Conservation (phyloP, 2,888 invertebrate species). For the Scrobipalpa costella region DNA sequence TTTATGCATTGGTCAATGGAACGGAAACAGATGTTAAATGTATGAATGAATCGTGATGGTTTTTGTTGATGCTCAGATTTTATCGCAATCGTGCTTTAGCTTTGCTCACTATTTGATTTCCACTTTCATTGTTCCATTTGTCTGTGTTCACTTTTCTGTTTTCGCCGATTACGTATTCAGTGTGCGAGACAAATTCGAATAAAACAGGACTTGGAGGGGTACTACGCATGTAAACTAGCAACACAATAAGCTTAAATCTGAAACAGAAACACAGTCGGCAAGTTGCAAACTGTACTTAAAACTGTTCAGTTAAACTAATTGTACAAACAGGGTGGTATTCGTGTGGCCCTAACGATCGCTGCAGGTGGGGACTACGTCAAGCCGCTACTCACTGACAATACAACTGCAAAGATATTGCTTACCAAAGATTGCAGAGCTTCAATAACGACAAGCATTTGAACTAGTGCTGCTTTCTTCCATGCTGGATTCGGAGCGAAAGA, state of each 20-base stretch:
- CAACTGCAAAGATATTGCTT: not conserved
- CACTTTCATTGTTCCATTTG: not conserved
- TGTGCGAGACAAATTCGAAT: not conserved
- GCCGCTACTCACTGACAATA: not conserved
- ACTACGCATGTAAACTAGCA: slow-evolving; percentile 28
- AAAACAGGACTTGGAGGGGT: not conserved
- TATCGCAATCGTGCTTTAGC: slow-evolving; percentile 31
- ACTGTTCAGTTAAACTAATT: slow-evolving; percentile 66
- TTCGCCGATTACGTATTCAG: not conserved
- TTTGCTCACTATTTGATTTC: slow-evolving; percentile 6
- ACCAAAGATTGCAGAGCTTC: not conserved
- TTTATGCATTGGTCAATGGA: slow-evolving; percentile 60
- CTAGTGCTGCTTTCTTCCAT: no score
- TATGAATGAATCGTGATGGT: slow-evolving; percentile 53
- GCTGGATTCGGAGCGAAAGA: no score
- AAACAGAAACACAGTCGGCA: slow-evolving; percentile 46
- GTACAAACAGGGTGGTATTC: slow-evolving; percentile 63
- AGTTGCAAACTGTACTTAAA: slow-evolving; percentile 60
- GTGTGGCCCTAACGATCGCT: slow-evolving; percentile 57
- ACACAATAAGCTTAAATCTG: slow-evolving; percentile 47
- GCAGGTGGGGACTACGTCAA: slow-evolving; percentile 46
- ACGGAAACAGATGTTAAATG: slow-evolving; percentile 61
- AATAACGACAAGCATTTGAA: not conserved
- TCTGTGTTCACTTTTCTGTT: not conserved
- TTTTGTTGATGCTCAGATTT: slow-evolving; percentile 42